Evolutionary conservation across 2,888 invertebrate species (phyloP), one percentile per base, ranked within the genome.

Genomic region (Ennomos fuscantarius): DNA sequence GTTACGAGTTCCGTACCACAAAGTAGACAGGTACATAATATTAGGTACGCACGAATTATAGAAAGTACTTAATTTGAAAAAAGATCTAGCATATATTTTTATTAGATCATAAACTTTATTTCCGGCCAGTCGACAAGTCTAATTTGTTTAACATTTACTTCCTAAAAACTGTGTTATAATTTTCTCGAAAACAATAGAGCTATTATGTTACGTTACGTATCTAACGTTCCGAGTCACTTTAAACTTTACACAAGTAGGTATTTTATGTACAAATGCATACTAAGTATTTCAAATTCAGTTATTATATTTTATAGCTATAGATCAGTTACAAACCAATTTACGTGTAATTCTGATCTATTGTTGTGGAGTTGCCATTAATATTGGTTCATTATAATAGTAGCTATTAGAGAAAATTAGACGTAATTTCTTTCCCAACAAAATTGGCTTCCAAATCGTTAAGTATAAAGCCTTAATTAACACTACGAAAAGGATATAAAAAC

Each of bases 291-390:
- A 48, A 55, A 41, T 46, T 46, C 37, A 11, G 42, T 35, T 53
- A 34, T 53, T 44, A 52, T 33, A 8, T 53, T 31, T 53, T 44
- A 52, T 33, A 9, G 24, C 39, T 9, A 12, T 34, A 47, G 33
- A 24, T 36, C 24, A 15, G 37, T 10, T 43, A 11, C 49, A 39
- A 43, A 59, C 51, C 42, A 43, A 62, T 60, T 60, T 52, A 31
- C 40, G 41, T 43, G 42, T 55, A 65, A 68, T 74, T 67, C 65
- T 55, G 60, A 39, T 65, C 58, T 61, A 63, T 65, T 58, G 70
- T 75, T 73, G 67, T 55, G 61, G 60, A 67, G 72, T 74, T 49
- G 59, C 43, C 48, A 60, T 50, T 62, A 47, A 63, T 69, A 67
- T 65, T 66, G 66, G 66, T 68, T 72, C 66, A 24, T 60, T 68